Base-by-base conservation (phyloP, 2,797 vertebrate species). In the Holocentrus rufus region DNA sequence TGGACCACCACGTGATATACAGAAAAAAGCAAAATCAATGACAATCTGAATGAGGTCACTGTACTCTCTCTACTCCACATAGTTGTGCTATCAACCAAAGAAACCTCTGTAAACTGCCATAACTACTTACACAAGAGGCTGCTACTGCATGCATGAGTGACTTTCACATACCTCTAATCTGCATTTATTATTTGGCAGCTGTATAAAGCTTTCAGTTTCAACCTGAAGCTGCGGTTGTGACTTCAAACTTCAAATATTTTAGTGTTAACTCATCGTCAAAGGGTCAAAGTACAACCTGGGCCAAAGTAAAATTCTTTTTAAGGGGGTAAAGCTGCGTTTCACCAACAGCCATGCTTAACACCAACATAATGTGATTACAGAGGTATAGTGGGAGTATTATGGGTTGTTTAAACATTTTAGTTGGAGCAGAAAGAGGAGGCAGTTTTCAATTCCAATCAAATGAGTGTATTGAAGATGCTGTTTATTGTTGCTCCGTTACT, bases 231-330 rank as follows among this genome's bases (percentile, higher is more conserved):
- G n/a, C n/a, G n/a, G n/a, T n/a, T n/a, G n/a, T n/a, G 6, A 25
- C 36, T 34, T 1, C 55, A 69, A 70, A 64, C 42, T n/a, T n/a
- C n/a, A 77, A 78, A 76, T 61, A 77, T 66, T 39, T 62, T 47
- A 63, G 69, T 78, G 75, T 3, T 52, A 34, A 10, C 57, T 20
- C 25, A 18, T 42, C 72, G 34, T n/a, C 15, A 77, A 69, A 69
- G 59, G 77, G 18, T 79, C 75, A 87, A 85, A 88, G 89, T 91
- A 74, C 80, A 71, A 42, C 17, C 7, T 3, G 65, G 11, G 31
- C 15, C 13, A 49, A 60, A 58, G 36, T 42, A 22, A 69, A 69
- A 50, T 53, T 55, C 8, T 57, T 57, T 42, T 76, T 58, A 39
- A 50, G 23, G 27, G 20, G 18, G 59, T 54, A 22, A 55, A 72